These are phyloP conservation scores for Oryzias dopingdopingensis DNA, from an alignment of 2,797 vertebrate genomes.

Conservation along the genomic window DNA sequence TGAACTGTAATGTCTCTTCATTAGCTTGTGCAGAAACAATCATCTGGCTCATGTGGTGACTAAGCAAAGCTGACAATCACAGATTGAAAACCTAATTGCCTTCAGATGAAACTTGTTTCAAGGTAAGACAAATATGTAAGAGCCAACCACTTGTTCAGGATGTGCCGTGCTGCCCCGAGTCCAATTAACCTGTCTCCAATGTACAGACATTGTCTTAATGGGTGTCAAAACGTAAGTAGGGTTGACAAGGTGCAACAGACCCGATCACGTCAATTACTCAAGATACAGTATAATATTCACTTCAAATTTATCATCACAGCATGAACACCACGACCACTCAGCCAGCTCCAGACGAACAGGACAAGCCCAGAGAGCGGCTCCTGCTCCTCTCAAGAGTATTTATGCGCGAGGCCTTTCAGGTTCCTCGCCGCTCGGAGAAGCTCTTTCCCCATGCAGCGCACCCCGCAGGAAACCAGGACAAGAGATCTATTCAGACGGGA, in stretches of 20 bases:
- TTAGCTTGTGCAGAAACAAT: slow-evolving; percentile 56
- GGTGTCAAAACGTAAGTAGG: slow-evolving; percentile 43
- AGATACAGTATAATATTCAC: slow-evolving; percentile 55
- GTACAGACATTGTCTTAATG: slow-evolving; percentile 63
- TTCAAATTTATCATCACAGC: slow-evolving; percentile 65
- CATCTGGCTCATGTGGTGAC: slow-evolving; percentile 44
- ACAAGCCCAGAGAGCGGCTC: slow-evolving; percentile 44
- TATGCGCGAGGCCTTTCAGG: slow-evolving; percentile 38
- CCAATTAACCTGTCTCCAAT: slow-evolving; percentile 24
- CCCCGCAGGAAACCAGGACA: slow-evolving; percentile 57
- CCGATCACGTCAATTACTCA: slow-evolving; percentile 41
- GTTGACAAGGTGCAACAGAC: slow-evolving; percentile 41
- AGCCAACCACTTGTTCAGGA: slow-evolving; percentile 29
- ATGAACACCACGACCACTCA: slow-evolving; percentile 59
- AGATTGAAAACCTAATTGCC: slow-evolving; percentile 56
- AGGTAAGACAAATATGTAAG: slow-evolving; percentile 40
- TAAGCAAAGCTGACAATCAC: slow-evolving; percentile 64
- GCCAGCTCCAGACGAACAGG: slow-evolving; percentile 40
- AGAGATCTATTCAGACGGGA: slow-evolving; percentile 70
- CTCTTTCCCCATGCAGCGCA: slow-evolving; percentile 54
- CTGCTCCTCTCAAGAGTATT: slow-evolving; percentile 45
- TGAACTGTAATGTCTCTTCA: slow-evolving; percentile 64
- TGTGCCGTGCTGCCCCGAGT: slow-evolving; percentile 25
- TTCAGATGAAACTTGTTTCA: slow-evolving; percentile 48
- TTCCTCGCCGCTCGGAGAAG: slow-evolving; percentile 40